These are phyloP conservation scores for Campaea margaritaria DNA, from an alignment of 2,888 invertebrate species.

Conservation along the genomic window DNA sequence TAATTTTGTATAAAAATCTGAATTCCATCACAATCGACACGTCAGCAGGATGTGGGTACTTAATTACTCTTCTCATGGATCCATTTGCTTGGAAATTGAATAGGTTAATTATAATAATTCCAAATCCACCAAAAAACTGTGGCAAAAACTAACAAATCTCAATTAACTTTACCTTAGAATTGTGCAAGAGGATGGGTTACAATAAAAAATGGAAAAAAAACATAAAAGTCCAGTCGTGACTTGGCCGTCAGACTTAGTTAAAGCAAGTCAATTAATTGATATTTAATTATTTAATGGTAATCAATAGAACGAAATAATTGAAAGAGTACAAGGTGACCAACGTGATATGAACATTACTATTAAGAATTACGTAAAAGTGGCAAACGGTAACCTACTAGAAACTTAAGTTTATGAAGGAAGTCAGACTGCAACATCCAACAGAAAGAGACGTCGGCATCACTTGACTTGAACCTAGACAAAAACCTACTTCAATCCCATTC, in stretches of 20 bases:
- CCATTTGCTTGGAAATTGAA: constrained; percentile 8
- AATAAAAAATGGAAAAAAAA: constrained; percentile 5
- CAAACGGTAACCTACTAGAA: too few species aligned
- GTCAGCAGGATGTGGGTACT: constrained; percentile 16
- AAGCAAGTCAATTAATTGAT: constrained; percentile 15
- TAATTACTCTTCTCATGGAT: constrained; percentile 11
- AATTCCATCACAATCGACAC: neutral
- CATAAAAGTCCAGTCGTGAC: constrained; percentile 14
- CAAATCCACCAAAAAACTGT: constrained; percentile 17
- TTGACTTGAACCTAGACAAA: too few species aligned
- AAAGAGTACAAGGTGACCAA: neutral
- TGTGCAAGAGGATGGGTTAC: constrained; percentile 1
- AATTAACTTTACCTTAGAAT: constrained; percentile 6
- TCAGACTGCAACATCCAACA: too few species aligned
- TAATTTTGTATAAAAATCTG: too few species aligned
- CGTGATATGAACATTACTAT: too few species aligned
- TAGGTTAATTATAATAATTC: constrained; percentile 1
- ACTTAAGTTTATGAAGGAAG: too few species aligned
- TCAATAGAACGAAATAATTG: neutral
- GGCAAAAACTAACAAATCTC: constrained; percentile 21
- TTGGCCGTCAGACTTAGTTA: constrained; percentile 12
- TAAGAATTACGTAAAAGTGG: too few species aligned
- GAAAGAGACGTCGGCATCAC: too few species aligned
- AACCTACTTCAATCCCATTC: too few species aligned
- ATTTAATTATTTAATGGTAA: constrained; percentile 21